Conservation (phyloP, 2,113 vertebrate species). For the Aptenodytes patagonicus region DNA sequence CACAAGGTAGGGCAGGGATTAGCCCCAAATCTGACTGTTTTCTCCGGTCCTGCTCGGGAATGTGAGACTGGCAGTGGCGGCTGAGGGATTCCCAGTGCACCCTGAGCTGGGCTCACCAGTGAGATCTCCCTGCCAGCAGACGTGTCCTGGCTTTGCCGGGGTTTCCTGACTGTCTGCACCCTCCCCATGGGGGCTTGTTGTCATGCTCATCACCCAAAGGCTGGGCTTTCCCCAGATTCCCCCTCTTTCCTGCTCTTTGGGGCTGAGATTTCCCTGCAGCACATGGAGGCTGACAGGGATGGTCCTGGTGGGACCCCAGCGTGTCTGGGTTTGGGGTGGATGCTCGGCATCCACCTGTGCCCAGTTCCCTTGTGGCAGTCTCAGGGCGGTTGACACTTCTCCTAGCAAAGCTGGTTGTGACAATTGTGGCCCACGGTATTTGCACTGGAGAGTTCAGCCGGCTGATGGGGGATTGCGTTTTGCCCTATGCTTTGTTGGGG, state of each 20-base stretch:
- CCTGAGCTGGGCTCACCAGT: fast-evolving
- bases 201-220: neutral
- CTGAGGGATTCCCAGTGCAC: neutral
- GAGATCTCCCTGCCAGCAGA: neutral
- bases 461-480: neutral
- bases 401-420: neutral
- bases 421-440: neutral
- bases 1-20: neutral
- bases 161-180: neutral
- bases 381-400: neutral
- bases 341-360: neutral
- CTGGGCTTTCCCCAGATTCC: neutral
- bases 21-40: neutral
- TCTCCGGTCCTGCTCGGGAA: neutral
- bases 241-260: neutral
- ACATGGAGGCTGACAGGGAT: neutral
- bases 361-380: fast-evolving
- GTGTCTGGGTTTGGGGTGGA: neutral
- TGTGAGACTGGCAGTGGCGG: fast-evolving
- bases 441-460: neutral
- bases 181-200: neutral
- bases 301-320: neutral
- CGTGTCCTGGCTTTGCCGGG: neutral
- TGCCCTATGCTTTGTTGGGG: neutral
- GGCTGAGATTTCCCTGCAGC: neutral